A percentile compares a stretch with the other conserved stretches of the same genome.
These are phyloP conservation scores for Hesperophylax magnus DNA, from an alignment of 1,140 invertebrate species.

Conservation along the genomic window DNA sequence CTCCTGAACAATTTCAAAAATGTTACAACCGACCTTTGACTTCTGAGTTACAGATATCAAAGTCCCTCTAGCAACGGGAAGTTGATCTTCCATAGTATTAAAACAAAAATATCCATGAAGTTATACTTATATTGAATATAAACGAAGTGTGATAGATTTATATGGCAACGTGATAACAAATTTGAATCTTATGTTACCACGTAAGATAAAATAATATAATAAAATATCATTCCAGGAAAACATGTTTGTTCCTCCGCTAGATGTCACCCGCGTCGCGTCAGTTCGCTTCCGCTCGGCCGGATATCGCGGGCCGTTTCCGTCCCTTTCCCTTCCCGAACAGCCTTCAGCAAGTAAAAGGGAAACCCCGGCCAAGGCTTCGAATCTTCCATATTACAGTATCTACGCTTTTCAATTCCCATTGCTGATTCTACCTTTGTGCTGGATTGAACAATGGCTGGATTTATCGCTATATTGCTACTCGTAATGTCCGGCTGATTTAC, in stretches of 20 bases:
- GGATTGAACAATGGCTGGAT: not conserved
- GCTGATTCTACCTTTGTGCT: not conserved
- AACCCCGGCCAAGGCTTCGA: not conserved
- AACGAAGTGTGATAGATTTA: too few relatives aligned
- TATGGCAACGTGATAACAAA: too few relatives aligned
- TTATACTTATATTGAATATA: too few relatives aligned
- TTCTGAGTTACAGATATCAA: too few relatives aligned
- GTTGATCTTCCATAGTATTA: too few relatives aligned
- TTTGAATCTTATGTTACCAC: too few relatives aligned
- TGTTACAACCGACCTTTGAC: too few relatives aligned
- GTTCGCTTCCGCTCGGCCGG: conserved; percentile 11
- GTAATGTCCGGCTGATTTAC: not conserved
- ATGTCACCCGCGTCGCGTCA: conserved; percentile 9
- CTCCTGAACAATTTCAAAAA: too few relatives aligned
- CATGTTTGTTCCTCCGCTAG: conserved; percentile 20
- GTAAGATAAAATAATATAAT: too few relatives aligned
- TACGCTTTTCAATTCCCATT: not conserved
- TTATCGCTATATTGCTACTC: not conserved
- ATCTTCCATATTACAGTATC: not conserved
- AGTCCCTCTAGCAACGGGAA: too few relatives aligned
- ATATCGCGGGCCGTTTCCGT: conserved; percentile 30
- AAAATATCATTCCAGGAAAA: not conserved
- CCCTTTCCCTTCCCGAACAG: not conserved
- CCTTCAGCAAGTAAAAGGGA: not conserved
- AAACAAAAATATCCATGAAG: too few relatives aligned